Base-by-base conservation (phyloP, 1,140 invertebrate genomes). In the Anadara kagoshimensis region DNA sequence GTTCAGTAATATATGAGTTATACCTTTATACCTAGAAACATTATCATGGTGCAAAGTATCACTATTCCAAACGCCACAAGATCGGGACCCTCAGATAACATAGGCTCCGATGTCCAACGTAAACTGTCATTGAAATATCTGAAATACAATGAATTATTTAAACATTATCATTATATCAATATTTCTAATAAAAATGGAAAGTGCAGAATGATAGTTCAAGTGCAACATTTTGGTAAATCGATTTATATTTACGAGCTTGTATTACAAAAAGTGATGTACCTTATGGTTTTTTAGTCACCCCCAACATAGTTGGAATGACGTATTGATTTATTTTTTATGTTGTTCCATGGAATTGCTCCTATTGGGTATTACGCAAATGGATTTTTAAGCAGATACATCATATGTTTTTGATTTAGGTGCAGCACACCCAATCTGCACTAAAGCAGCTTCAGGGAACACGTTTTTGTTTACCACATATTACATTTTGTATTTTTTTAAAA, bases 81-180 rank as follows among this genome's bases (percentile, higher is more conserved):
- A 59, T 72, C 69, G 16, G 69, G 69, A 18, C 29, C n/a, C 5
- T 71, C 53, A 14, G 61, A 45, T 20, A 64, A 20, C 5, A n/a
- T 16, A 10, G 49, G 22, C n/a, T 47, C 51, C 4, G 24, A 36
- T 5, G 49, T 20, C 53, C 51, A 63, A 16, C 51, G 26, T 20
- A 70, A 26, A 14, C n/a, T 22, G 14, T 56, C 47, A 41, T 20
- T 29, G 4, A 61, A 45, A 24, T 62, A 44, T 20, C 68, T 69
- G 59, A 41, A 69, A 62, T 12, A 20, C 43, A 41, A 26, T 54
- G 4, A 41, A 43, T 3, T 24, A 44, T 8, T 62, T 10, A 44
- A 62, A n/a, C 26, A 45, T 16, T 62, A 8, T 5, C 41, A 44
- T n/a, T 14, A 18, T 62, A 4, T 43, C 36, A 62, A 11, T 20